Percentiles rank a stretch among this genome's conserved stretches.
These are phyloP conservation scores for Phalacrocorax brasilianus DNA, from an alignment of 2,113 vertebrate genomes.

Conservation along the genomic window DNA sequence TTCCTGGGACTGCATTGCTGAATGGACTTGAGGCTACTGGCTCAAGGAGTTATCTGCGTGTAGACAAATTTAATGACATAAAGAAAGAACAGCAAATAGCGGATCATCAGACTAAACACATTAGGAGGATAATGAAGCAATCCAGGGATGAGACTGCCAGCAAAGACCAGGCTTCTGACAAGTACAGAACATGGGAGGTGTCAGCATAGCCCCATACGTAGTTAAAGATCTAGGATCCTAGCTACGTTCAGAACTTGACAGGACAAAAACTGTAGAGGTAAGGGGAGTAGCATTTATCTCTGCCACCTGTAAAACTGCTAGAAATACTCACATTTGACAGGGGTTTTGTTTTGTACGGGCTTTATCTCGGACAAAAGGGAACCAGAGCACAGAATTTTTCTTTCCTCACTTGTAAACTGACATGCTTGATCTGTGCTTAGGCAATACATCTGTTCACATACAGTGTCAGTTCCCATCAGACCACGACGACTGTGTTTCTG, in stretches of 20 bases:
- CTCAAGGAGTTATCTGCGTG: not conserved
- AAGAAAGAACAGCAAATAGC: not conserved
- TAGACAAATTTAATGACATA: not conserved
- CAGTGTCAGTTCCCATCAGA: not conserved
- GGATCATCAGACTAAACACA: not conserved
- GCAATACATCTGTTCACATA: accelerated
- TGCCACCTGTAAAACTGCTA: not conserved
- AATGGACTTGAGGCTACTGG: not conserved
- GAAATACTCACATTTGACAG: not conserved
- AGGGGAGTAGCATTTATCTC: not conserved
- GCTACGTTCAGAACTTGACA: not conserved
- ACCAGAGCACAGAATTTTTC: not conserved
- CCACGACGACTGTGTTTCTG: not conserved
- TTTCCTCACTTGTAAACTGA: not conserved
- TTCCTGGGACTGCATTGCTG: not conserved
- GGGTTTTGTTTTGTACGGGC: not conserved
- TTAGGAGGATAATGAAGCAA: not conserved
- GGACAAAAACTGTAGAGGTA: not conserved
- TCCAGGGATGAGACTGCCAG: not conserved
- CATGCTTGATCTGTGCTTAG: not conserved
- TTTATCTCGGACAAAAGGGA: not conserved
- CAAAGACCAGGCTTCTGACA: not conserved
- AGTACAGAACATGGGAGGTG: not conserved
- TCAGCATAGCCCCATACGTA: not conserved
- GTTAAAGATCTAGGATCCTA: not conserved